phyloP scores from a whole-genome alignment of 2,113 vertebrate species.

The Lipotes vexillifer region DNA sequence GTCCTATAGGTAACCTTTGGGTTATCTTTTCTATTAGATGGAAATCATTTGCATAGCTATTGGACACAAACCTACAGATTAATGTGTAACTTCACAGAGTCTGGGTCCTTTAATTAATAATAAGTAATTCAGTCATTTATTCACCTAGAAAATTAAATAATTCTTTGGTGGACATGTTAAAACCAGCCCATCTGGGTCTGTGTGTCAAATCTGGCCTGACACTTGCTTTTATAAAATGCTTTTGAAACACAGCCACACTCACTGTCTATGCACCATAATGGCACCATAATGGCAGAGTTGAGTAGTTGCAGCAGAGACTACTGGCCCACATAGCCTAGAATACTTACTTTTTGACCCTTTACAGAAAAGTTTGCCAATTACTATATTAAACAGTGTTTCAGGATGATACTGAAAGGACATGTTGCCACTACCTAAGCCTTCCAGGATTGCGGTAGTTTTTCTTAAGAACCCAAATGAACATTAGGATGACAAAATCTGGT shows the following conservation, averaged over 20 bases:
- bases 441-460: neutral
- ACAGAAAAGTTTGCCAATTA: neutral
- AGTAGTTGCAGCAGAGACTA: neutral
- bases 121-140: neutral
- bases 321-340: neutral
- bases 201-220: neutral
- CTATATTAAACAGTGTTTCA: neutral
- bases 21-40: constrained; percentile 4
- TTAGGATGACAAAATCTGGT: neutral
- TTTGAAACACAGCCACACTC: neutral
- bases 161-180: neutral
- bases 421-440: neutral
- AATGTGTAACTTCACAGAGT: neutral
- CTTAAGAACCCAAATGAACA: neutral
- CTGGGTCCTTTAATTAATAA: neutral
- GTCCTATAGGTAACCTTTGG: neutral
- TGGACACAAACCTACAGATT: neutral
- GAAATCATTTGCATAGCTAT: constrained; percentile 9
- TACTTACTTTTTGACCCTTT: neutral
- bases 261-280: too few relatives aligned
- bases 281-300: neutral
- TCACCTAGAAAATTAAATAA: constrained; percentile 9
- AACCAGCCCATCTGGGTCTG: neutral
- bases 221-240: neutral
- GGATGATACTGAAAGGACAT: neutral